Conservation (phyloP, 2,888 invertebrate species). For the Callinectes sapidus region DNA sequence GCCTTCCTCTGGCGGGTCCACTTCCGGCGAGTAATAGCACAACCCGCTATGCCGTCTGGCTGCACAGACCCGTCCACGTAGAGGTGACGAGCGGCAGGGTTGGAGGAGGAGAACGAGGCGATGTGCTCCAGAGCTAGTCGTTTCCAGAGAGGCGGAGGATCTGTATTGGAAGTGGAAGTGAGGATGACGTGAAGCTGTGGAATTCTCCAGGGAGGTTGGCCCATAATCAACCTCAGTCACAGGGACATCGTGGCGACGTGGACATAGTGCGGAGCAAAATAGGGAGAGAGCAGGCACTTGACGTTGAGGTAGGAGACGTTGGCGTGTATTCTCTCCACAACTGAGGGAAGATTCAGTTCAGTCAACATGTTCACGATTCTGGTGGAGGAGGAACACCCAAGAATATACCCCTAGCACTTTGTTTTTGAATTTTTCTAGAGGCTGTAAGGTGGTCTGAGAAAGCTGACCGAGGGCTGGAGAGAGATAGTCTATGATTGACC, state of each 20-base stretch:
- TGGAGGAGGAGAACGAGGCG: neutral
- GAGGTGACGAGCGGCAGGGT: slow-evolving; percentile 8
- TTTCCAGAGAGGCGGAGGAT: neutral
- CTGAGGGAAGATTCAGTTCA: neutral
- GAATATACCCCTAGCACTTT: neutral
- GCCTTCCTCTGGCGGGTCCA: slow-evolving; percentile 29
- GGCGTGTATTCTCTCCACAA: too few relatives aligned
- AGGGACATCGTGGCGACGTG: neutral
- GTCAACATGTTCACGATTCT: neutral
- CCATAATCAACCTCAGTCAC: slow-evolving; percentile 10
- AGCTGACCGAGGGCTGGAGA: too few relatives aligned
- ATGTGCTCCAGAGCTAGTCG: too few relatives aligned
- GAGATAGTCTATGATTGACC: neutral
- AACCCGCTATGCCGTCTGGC: neutral
- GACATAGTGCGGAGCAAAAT: neutral
- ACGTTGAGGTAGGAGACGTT: too few relatives aligned
- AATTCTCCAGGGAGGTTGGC: neutral
- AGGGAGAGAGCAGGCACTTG: neutral
- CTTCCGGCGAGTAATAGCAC: neutral
- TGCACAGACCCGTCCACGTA: slow-evolving; percentile 9
- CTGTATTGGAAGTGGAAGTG: neutral
- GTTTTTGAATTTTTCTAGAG: neutral
- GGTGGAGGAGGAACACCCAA: neutral
- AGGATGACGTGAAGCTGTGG: neutral
- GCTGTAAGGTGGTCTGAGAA: neutral